Percentiles rank a stretch among this genome's conserved stretches.
Evolutionary conservation across 2,888 invertebrate species (phyloP).

Genomic region (Tachina grossa): DNA sequence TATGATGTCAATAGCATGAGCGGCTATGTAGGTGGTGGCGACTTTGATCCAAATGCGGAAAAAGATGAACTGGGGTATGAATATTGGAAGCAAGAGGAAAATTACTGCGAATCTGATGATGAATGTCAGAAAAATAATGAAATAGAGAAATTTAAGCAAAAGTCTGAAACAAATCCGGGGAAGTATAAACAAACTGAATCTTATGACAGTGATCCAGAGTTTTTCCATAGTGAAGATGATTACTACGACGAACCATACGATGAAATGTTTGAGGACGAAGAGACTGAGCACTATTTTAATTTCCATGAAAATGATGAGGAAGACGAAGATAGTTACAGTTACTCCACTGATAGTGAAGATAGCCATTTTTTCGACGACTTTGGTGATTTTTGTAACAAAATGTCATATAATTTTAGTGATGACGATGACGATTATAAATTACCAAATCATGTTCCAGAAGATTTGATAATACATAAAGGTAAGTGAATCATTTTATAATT

Average conservation of each 20-base stretch:
- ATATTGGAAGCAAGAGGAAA: slow-evolving; percentile 37
- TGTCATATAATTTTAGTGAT: slow-evolving; percentile 22
- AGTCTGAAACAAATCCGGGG: background rate
- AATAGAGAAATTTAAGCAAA: background rate
- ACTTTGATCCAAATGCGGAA: slow-evolving; percentile 32
- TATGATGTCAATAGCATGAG: slow-evolving; percentile 37
- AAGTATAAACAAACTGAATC: background rate
- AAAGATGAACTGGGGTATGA: slow-evolving; percentile 8
- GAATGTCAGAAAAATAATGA: background rate
- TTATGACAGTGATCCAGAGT: slow-evolving; percentile 12
- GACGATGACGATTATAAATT: slow-evolving; percentile 71
- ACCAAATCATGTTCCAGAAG: slow-evolving; percentile 74
- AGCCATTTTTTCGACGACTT: slow-evolving; percentile 19
- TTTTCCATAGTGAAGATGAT: slow-evolving; percentile 30
- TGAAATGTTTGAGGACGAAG: slow-evolving; percentile 52
- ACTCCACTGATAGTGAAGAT: slow-evolving; percentile 34
- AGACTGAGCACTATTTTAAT: slow-evolving; percentile 51
- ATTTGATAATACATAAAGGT: slow-evolving; percentile 76
- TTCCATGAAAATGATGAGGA: slow-evolving; percentile 68
- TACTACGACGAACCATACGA: slow-evolving; percentile 27
- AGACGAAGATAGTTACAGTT: slow-evolving; percentile 60
- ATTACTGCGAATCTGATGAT: slow-evolving; percentile 25
- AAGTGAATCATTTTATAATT: background rate
- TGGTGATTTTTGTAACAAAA: slow-evolving; percentile 16
- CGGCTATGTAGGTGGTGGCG: slow-evolving; percentile 54